These are phyloP conservation scores for Furcula furcula DNA, from an alignment of 2,888 invertebrate species.

Conservation along the genomic window DNA sequence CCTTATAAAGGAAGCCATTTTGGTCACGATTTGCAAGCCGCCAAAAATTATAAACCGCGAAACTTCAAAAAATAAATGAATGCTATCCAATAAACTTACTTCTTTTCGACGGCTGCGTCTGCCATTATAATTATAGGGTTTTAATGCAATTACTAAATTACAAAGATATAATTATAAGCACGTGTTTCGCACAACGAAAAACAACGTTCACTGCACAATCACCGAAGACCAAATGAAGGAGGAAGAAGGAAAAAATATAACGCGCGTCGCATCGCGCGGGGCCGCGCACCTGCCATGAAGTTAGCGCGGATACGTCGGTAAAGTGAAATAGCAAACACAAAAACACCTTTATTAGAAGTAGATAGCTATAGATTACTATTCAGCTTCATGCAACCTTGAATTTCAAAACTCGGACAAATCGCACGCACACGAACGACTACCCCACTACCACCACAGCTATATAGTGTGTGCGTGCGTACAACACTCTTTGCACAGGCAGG, in stretches of 20 bases:
- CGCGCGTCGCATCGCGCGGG: constrained; percentile 61
- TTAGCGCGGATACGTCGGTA: constrained; percentile 49
- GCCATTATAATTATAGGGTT: constrained; percentile 80
- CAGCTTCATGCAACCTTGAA: constrained; percentile 65
- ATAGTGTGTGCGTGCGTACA: too few relatives aligned
- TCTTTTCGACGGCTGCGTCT: constrained; percentile 85
- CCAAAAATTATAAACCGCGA: constrained; percentile 57
- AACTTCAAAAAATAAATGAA: constrained; percentile 35
- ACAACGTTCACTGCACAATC: constrained; percentile 76
- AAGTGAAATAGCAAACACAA: constrained; percentile 36
- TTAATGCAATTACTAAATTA: constrained; percentile 38
- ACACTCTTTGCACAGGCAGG: constrained; percentile 38
- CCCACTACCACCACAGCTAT: too few relatives aligned
- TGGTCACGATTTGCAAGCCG: constrained; percentile 76
- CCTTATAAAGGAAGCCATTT: constrained; percentile 79
- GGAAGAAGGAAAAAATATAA: constrained; percentile 65
- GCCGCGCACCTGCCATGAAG: constrained; percentile 52
- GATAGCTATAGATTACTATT: constrained; percentile 39
- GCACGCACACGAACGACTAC: too few relatives aligned
- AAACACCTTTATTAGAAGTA: constrained; percentile 31
- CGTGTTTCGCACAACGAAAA: constrained; percentile 68
- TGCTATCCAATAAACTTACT: constrained; percentile 78
- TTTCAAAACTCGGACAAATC: too few relatives aligned
- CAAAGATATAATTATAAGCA: constrained; percentile 52
- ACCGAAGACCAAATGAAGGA: constrained; percentile 74